Conservation (phyloP, 2,888 invertebrate genomes). For the Melikaiella ostensackeni region DNA sequence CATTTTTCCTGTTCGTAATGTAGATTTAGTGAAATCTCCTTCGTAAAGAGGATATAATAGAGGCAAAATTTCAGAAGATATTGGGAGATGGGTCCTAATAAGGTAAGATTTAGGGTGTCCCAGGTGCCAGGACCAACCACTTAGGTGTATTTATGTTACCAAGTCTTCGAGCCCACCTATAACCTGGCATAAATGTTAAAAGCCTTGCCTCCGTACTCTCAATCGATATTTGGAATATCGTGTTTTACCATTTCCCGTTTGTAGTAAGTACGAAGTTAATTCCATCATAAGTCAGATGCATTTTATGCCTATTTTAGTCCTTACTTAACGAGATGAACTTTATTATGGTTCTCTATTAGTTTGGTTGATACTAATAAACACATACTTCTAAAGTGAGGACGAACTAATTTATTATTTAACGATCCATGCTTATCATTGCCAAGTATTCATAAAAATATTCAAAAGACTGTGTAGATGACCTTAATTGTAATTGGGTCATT, state of each 20-base stretch:
- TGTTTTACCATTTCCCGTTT: slow-evolving; percentile 22
- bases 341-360: slow-evolving; percentile 5
- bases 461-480: neutral
- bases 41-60: slow-evolving; percentile 13
- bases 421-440: neutral
- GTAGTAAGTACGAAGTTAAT: slow-evolving; percentile 33
- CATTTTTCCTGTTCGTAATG: slow-evolving; percentile 12
- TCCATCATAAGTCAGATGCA: slow-evolving; percentile 1
- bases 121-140: slow-evolving; percentile 63
- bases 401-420: neutral
- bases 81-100: slow-evolving; percentile 62
- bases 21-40: slow-evolving; percentile 24
- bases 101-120: slow-evolving; percentile 69
- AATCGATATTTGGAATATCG: slow-evolving; percentile 21
- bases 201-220: slow-evolving; percentile 45
- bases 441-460: neutral
- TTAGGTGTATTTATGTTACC: slow-evolving; percentile 61
- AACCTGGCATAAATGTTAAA: slow-evolving; percentile 66
- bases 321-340: slow-evolving; percentile 29
- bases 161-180: slow-evolving; percentile 55
- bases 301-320: slow-evolving; percentile 14
- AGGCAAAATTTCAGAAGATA: slow-evolving; percentile 32
- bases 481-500: neutral
- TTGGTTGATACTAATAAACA: neutral
- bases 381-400: neutral